Conservation (phyloP, 2,888 invertebrate species). For the Lobophora halterata region DNA sequence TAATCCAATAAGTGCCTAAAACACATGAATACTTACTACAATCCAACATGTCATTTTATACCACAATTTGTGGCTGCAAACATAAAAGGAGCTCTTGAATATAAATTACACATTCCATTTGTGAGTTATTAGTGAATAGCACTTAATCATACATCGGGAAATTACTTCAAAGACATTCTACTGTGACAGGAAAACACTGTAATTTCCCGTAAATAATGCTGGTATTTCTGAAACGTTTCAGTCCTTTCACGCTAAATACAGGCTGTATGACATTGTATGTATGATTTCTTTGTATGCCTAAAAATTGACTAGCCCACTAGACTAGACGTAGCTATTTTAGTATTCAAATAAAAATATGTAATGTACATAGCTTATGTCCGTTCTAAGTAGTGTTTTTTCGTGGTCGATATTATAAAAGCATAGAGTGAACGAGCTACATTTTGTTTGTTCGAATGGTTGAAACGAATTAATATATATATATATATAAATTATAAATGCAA, state of each 20-base stretch:
- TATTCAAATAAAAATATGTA: too few relatives aligned
- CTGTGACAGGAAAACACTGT: slow-evolving; percentile 15
- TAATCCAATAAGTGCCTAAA: too few relatives aligned
- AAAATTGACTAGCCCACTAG: neutral
- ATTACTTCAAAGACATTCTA: slow-evolving; percentile 7
- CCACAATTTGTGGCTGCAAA: too few relatives aligned
- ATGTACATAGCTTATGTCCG: too few relatives aligned
- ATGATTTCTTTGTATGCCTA: slow-evolving; percentile 2
- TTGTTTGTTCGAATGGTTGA: too few relatives aligned
- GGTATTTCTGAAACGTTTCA: slow-evolving; percentile 14
- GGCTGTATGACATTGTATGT: slow-evolving; percentile 7
- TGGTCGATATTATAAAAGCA: too few relatives aligned
- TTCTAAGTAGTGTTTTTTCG: too few relatives aligned
- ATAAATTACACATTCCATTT: slow-evolving; percentile 18
- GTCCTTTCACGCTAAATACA: slow-evolving; percentile 21
- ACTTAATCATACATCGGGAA: slow-evolving; percentile 18
- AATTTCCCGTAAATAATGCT: slow-evolving; percentile 22
- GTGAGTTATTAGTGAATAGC: slow-evolving; percentile 13
- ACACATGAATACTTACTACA: neutral
- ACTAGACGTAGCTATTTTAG: neutral
- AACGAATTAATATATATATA: too few relatives aligned
- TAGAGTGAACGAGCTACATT: too few relatives aligned
- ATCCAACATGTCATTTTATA: neutral
- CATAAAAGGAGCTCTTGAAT: slow-evolving; percentile 1
- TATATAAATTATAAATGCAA: too few relatives aligned